A percentile compares a stretch with the other conserved stretches of the same genome.
These are phyloP conservation scores for Archaeoteleia sp. DNA, from an alignment of 2,888 invertebrate genomes.

Conservation along the genomic window DNA sequence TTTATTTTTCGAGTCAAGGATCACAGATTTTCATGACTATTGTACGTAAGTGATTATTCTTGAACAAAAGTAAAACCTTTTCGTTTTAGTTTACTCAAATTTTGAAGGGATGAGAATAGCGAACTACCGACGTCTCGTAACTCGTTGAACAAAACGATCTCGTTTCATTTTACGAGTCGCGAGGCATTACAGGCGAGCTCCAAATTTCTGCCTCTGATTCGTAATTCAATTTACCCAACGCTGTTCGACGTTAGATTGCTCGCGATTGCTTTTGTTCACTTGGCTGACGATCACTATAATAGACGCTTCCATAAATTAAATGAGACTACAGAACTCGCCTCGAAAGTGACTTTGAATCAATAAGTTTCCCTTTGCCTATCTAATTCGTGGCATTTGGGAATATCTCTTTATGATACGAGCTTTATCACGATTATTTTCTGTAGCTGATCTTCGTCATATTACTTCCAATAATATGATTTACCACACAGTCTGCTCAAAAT, in stretches of 20 bases:
- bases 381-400: constrained; percentile 35
- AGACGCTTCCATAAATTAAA: constrained; percentile 52
- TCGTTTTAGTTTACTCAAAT: constrained; percentile 46
- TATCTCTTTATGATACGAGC: constrained; percentile 4
- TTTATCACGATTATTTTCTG: constrained; percentile 4
- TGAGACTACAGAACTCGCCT: constrained; percentile 44
- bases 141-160: constrained; percentile 51
- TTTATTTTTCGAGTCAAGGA: constrained; percentile 21
- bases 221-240: constrained; percentile 53
- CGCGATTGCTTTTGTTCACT: constrained; percentile 54
- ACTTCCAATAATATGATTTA: constrained; percentile 22
- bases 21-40: constrained; percentile 22
- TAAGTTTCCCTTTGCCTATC: constrained; percentile 45
- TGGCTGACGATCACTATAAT: constrained; percentile 52
- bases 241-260: constrained; percentile 54
- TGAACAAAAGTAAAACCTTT: constrained; percentile 49
- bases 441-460: no score
- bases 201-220: constrained; percentile 52
- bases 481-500: background rate
- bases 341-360: constrained; percentile 46
- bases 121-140: constrained; percentile 49
- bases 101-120: constrained; percentile 15
- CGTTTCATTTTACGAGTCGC: constrained; percentile 53
- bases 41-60: constrained; percentile 40
- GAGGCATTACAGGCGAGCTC: constrained; percentile 50